A percentile compares a stretch with the other conserved stretches of the same genome.
Conservation (phyloP, 2,888 invertebrate genomes). For the Drosophila limbata region DNA sequence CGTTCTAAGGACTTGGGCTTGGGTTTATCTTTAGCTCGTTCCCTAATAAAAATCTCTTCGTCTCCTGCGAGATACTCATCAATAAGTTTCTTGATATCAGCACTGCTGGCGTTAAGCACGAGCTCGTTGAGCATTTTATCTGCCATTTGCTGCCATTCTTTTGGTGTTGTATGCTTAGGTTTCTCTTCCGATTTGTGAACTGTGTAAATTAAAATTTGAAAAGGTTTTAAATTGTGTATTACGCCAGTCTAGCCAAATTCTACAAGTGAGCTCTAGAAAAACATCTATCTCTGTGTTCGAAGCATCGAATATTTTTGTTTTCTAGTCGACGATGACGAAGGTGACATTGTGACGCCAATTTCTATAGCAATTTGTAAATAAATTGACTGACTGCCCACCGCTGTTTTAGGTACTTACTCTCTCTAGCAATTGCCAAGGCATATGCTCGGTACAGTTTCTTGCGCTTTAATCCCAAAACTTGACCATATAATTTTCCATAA, state of each 20-base stretch:
- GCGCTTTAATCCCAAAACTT: constrained; percentile 43
- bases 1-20: constrained; percentile 26
- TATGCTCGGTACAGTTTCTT: constrained; percentile 45
- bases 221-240: not conserved
- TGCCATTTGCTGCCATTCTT: constrained; percentile 26
- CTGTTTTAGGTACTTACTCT: constrained; percentile 36
- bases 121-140: constrained; percentile 24
- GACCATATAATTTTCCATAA: constrained; percentile 29
- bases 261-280: too few relatives aligned
- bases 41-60: constrained; percentile 39
- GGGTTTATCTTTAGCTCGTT: constrained; percentile 16
- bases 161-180: not conserved
- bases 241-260: too few relatives aligned
- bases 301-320: too few relatives aligned
- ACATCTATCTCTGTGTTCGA: too few relatives aligned
- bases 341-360: too few relatives aligned
- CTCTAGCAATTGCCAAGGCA: constrained; percentile 44
- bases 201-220: not conserved
- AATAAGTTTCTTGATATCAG: constrained; percentile 27
- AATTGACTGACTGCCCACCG: too few relatives aligned
- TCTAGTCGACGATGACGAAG: too few relatives aligned
- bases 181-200: constrained; percentile 17
- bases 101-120: constrained; percentile 24
- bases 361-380: not conserved
- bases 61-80: constrained; percentile 41